These are phyloP conservation scores for Alosa sapidissima DNA, from an alignment of 2,797 vertebrate species.

Conservation along the genomic window DNA sequence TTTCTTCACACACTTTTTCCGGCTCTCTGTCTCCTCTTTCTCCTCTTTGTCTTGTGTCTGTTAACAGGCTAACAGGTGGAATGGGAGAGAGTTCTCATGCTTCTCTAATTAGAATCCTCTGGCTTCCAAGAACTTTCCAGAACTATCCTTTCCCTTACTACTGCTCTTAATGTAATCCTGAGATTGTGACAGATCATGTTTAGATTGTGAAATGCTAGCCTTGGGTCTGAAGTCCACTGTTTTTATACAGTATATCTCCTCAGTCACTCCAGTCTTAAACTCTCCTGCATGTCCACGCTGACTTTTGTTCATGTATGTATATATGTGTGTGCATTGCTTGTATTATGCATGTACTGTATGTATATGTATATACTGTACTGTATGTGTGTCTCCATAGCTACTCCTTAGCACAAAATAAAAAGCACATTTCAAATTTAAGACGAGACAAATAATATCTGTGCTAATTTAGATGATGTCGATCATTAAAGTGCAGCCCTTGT, in stretches of 20 bases:
- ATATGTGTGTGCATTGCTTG: no score
- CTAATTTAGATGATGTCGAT: not conserved
- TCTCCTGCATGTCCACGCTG: not conserved
- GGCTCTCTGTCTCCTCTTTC: not conserved
- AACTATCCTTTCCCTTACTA: not conserved
- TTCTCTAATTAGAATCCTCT: not conserved
- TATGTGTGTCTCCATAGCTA: not conserved
- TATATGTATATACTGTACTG: not conserved
- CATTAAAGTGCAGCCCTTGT: not conserved
- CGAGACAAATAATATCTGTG: not conserved
- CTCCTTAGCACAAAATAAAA: not conserved
- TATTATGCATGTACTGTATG: not conserved
- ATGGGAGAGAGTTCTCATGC: not conserved
- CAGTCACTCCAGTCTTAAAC: not conserved
- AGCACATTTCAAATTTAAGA: not conserved
- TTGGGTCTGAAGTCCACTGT: not conserved
- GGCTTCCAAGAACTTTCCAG: not conserved
- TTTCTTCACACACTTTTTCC: conserved; percentile 3
- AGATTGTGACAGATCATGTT: not conserved
- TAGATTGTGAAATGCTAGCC: not conserved
- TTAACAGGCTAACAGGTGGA: not conserved
- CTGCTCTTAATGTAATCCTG: not conserved
- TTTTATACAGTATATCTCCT: not conserved
- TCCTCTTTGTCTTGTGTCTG: not conserved
- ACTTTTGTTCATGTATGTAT: not conserved